Percentiles rank a stretch among this genome's conserved stretches.
phyloP scores from a whole-genome alignment of 2,797 vertebrate species.

The Anolis apletophallus region DNA sequence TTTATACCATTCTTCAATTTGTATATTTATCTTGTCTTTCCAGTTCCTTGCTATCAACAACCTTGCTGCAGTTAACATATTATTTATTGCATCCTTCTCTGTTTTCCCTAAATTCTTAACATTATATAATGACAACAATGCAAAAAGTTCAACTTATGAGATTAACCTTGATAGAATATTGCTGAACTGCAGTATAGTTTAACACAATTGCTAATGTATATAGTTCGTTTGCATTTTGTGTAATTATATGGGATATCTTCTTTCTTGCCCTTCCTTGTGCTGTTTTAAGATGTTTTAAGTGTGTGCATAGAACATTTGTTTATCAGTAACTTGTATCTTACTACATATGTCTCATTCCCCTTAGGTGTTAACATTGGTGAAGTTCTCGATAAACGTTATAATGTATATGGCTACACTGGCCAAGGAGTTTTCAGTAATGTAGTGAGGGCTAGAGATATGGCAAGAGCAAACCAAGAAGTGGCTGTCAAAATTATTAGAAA shows the following conservation, averaged over 20 bases:
- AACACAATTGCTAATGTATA: neutral
- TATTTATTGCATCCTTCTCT: no score
- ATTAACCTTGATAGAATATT: neutral
- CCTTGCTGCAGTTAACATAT: no score
- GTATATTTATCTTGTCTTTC: no score
- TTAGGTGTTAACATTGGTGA: constrained; percentile 98
- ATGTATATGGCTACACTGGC: constrained; percentile 98
- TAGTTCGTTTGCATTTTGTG: neutral
- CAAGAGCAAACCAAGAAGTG: constrained; percentile 96
- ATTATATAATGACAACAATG: no score
- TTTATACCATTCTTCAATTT: no score
- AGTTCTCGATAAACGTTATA: constrained; percentile 96
- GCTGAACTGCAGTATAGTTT: neutral
- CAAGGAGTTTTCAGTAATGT: constrained; percentile 99
- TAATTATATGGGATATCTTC: fast-evolving
- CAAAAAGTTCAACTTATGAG: constrained; percentile 17
- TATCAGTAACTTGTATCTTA: neutral
- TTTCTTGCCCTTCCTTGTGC: neutral
- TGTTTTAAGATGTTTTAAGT: neutral
- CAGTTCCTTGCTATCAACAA: no score
- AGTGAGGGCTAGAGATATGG: constrained; percentile 94
- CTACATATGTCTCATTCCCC: constrained; percentile 40
- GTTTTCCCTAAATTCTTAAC: no score
- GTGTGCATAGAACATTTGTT: constrained; percentile 13
- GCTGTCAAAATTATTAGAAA: constrained; percentile 99